Evolutionary conservation across 2,888 invertebrate genomes (phyloP).

Genomic region (Cepaea hortensis): DNA sequence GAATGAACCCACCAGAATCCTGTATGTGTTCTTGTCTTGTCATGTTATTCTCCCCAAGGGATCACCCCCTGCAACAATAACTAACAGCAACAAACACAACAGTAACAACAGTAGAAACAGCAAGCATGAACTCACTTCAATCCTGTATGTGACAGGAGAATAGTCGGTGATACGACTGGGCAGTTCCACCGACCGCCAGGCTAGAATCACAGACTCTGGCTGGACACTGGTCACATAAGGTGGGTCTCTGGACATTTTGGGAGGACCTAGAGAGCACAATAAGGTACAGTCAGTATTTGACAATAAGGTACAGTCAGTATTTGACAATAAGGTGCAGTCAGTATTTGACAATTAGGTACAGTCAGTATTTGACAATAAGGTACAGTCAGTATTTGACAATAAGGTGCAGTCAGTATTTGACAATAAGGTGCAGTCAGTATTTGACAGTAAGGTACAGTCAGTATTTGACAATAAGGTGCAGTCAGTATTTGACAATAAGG

Average conservation of each 20-base stretch:
- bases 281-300: not conserved
- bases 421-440: not conserved
- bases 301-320: not conserved
- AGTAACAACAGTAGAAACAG: not conserved
- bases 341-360: not conserved
- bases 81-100: not conserved
- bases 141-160: conserved; percentile 67
- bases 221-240: conserved; percentile 65
- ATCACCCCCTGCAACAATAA: too few species aligned
- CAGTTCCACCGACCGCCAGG: conserved; percentile 69
- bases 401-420: not conserved
- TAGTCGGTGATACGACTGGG: conserved; percentile 78
- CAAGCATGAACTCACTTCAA: conserved; percentile 60
- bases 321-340: not conserved
- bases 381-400: not conserved
- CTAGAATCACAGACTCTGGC: conserved; percentile 64
- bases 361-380: not conserved
- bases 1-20: too few species aligned
- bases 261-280: conserved; percentile 60
- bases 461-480: too few species aligned
- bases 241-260: conserved; percentile 64
- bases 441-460: not conserved
- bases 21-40: too few species aligned
- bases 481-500: not conserved
- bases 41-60: too few species aligned